Base-by-base conservation (phyloP, 2,113 vertebrate species). In the Brienomyrus brachyistius region DNA sequence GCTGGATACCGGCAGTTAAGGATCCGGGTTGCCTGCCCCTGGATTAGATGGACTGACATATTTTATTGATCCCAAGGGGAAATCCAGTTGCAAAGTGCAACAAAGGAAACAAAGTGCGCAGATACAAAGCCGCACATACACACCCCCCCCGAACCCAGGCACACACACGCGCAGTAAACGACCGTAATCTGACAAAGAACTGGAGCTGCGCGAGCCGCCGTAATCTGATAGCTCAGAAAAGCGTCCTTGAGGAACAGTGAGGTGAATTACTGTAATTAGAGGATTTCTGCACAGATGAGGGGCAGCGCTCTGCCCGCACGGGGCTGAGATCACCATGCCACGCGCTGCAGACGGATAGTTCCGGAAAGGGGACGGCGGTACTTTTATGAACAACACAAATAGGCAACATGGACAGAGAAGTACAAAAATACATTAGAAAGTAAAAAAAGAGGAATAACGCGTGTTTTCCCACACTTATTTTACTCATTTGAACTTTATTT, bases 151-250 rank as follows among this genome's bases (percentile, higher is more conserved):
- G 0, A 70, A 27, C 59, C 59, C 13, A 2, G 11, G 27, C 17
- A 11, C 83, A 51, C 45, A 27, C n/a, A 11, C 31, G 45, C 15
- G 15, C 48, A 48, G 90, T 92, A 89, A 94, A 94, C 92, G 88
- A 92, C 92, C 83, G 93, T 92, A 90, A 93, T 94, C 91, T 90
- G 90, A 92, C 90, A 31, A n/a, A 50, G 45, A 40, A 40, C 1
- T 40, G 40, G 40, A 40, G 40, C 40, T 40, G 40, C 40, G 40
- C 2, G 74, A 80, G 74, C 15, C 35, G 31, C 74, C 5, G 74
- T 80, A 88, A 62, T 83, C 80, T 87, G 50, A 87, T 31, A 5
- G 31, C 15, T 51, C 51, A 7, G 50, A 27, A 54, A 51, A 27
- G 86, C 27, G 51, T 87, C 21, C 45, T 86, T 56, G 51, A 54